Percentiles rank a stretch among this genome's conserved stretches.
These are phyloP conservation scores for Montipora efflorescens DNA, from an alignment of 64 coral and sea anemone genomes.

Conservation along the genomic window DNA sequence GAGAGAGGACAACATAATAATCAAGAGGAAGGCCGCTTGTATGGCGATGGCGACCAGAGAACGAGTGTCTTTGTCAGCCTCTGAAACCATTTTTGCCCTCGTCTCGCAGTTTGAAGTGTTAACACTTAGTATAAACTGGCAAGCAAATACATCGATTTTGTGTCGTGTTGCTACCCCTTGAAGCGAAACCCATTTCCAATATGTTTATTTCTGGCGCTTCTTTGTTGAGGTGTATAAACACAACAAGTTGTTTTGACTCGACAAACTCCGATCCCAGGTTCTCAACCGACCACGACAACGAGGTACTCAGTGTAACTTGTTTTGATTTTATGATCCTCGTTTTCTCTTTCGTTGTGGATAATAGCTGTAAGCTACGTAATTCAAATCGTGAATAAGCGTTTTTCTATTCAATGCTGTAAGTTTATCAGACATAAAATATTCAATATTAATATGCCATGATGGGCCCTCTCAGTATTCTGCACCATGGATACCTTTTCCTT, in stretches of 20 bases:
- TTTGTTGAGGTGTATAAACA: background rate
- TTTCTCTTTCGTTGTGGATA: background rate
- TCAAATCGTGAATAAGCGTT: background rate
- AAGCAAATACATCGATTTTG: background rate
- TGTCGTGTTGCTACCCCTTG: background rate
- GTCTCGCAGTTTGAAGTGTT: background rate
- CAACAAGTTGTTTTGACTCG: background rate
- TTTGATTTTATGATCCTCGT: background rate
- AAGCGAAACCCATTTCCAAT: background rate
- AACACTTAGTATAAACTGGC: background rate
- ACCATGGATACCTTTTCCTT: background rate
- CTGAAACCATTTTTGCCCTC: background rate
- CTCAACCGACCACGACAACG: background rate
- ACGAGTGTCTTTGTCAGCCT: background rate
- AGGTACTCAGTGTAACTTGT: background rate
- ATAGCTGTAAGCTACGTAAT: background rate
- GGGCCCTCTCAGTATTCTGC: conserved; percentile 9
- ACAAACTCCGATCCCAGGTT: background rate
- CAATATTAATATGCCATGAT: background rate
- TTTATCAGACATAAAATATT: background rate
- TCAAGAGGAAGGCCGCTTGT: conserved; percentile 62
- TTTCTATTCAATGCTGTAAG: background rate
- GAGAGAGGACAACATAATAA: conserved; percentile 84
- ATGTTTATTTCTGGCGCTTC: background rate
- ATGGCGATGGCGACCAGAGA: conserved; percentile 41